Conservation (phyloP, 2,797 vertebrate species). For the Pantherophis vulpinus region DNA sequence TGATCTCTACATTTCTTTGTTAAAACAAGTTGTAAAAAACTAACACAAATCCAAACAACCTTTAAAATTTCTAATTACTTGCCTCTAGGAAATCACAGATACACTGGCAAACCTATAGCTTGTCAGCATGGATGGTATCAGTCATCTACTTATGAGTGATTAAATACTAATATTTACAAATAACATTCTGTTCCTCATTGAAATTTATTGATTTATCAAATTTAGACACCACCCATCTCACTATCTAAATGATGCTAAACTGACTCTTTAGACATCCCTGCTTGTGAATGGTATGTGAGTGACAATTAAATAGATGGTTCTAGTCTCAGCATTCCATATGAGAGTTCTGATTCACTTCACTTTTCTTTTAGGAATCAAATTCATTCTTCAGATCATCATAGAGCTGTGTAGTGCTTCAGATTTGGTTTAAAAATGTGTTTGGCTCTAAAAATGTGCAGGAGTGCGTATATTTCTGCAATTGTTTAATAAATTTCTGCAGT, state of each 20-base stretch:
- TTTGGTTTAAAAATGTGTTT: background rate
- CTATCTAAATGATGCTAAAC: too few species aligned
- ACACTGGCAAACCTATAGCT: background rate
- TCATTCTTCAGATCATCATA: background rate
- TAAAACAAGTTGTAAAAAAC: background rate
- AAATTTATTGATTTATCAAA: background rate
- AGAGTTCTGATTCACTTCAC: background rate
- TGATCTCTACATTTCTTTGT: background rate
- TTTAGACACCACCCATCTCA: too few species aligned
- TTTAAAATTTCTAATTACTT: background rate
- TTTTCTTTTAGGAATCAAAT: background rate
- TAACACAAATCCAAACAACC: background rate
- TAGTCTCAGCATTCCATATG: background rate
- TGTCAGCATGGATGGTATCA: background rate
- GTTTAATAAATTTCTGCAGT: background rate
- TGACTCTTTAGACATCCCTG: background rate
- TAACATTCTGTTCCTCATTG: background rate
- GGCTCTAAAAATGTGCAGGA: background rate
- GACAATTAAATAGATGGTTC: background rate
- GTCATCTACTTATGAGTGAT: background rate
- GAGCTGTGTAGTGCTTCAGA: background rate
- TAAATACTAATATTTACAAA: background rate
- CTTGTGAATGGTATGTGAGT: background rate
- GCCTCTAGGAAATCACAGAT: background rate
- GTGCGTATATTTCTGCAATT: background rate